phyloP scores from a whole-genome alignment of 2,888 invertebrate species.

The Carcina quercana region DNA sequence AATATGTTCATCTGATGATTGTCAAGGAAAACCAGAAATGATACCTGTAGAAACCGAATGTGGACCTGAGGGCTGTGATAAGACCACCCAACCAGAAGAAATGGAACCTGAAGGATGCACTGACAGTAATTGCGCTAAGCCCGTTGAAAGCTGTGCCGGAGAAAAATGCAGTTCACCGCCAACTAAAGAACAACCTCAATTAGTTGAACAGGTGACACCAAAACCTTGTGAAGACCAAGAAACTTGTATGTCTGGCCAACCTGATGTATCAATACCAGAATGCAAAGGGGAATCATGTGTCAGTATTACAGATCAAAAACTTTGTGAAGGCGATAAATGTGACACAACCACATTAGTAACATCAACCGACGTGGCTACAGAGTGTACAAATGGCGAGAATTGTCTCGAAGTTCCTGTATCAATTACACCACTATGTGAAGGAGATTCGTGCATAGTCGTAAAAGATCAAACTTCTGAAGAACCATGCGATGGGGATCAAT shows the following conservation, averaged over 20 bases:
- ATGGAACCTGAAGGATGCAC: slow-evolving; percentile 22
- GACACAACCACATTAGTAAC: too few relatives aligned
- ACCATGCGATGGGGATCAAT: slow-evolving; percentile 29
- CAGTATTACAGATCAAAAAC: too few relatives aligned
- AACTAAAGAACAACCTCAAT: slow-evolving; percentile 12
- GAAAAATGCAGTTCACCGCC: slow-evolving; percentile 3
- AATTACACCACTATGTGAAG: slow-evolving; percentile 19
- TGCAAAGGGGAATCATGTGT: too few relatives aligned
- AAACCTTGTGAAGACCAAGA: slow-evolving; percentile 3
- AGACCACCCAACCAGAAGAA: slow-evolving; percentile 14
- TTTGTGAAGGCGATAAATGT: too few relatives aligned
- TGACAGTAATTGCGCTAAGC: slow-evolving; percentile 6
- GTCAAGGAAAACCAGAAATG: slow-evolving; percentile 19
- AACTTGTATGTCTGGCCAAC: too few relatives aligned
- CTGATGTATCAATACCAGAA: too few relatives aligned
- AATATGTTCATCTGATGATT: slow-evolving; percentile 25
- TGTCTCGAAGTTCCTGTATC: slow-evolving; percentile 8
- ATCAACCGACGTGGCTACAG: too few relatives aligned
- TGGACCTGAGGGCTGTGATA: slow-evolving; percentile 28
- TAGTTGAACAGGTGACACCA: slow-evolving; percentile 18
- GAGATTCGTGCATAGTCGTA: slow-evolving; percentile 3
- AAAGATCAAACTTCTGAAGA: slow-evolving; percentile 13
- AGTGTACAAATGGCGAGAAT: slow-evolving; percentile 3
- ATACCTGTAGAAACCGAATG: slow-evolving; percentile 23
- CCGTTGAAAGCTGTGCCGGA: background rate